A percentile compares a stretch with the other conserved stretches of the same genome.
Conservation (phyloP, 2,797 vertebrate genomes). For the Eulemur albifrons region DNA sequence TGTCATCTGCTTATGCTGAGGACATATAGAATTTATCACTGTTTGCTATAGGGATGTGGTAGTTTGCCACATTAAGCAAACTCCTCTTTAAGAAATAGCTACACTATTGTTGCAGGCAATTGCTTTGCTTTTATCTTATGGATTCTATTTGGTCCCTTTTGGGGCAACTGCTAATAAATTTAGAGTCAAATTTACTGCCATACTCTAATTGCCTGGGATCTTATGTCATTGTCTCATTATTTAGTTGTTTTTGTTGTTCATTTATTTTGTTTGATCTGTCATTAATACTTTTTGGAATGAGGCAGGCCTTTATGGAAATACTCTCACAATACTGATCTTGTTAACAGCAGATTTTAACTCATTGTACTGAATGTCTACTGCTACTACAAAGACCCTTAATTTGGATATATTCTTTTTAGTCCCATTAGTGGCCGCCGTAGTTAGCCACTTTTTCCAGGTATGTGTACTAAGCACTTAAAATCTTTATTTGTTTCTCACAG, state of each 20-base stretch:
- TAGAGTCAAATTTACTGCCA: neutral
- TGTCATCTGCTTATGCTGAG: neutral
- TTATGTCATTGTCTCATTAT: neutral
- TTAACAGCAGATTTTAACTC: neutral
- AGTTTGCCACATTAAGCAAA: neutral
- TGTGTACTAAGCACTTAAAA: constrained; percentile 25
- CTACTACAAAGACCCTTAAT: neutral
- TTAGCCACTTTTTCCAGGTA: neutral
- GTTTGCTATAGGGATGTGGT: neutral
- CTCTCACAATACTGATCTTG: neutral
- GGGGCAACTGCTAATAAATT: neutral
- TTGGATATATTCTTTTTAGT: neutral
- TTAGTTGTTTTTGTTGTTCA: neutral
- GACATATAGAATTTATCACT: neutral
- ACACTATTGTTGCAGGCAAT: neutral
- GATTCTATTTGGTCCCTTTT: constrained; percentile 16
- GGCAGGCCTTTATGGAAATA: constrained; percentile 5
- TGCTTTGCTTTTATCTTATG: neutral
- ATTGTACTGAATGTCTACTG: neutral
- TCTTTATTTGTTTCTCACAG: constrained; percentile 82
- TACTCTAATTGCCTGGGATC: neutral
- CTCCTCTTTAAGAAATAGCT: neutral
- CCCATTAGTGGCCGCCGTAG: neutral
- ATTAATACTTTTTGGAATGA: constrained; percentile 10
- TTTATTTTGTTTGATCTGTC: constrained; percentile 1